Base-by-base conservation (phyloP, 2,113 vertebrate species). In the Butorides virescens region DNA sequence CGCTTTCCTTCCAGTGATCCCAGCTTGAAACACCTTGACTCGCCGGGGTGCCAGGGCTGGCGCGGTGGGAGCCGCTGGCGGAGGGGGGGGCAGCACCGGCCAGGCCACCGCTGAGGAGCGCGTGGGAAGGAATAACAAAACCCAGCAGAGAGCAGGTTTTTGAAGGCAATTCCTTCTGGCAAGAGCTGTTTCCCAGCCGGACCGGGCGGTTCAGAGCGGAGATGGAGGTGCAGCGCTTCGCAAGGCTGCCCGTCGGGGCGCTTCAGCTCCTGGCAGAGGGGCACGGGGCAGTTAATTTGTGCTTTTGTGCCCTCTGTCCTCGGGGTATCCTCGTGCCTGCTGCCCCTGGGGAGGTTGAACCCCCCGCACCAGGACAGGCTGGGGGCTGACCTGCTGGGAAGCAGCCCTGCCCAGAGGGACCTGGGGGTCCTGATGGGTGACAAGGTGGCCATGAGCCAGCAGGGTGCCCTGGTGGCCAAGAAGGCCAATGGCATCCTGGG, bases 151-250 rank as follows among this genome's bases (percentile, higher is more conserved):
- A 86, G 16, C 6, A 25, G 58, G 4, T 4, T 52, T 36, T 21
- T 30, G 80, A 47, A 66, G 46, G 10, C 50, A 4, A 7, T 5
- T 2, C 46, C 29, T 11, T 9, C 32, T 3, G 8, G 53, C 12
- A 17, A 36, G 29, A 74, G 76, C 49, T 17, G 71, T 36, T 62
- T 17, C 76, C 66, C 10, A 1, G 65, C 46, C 9, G 70, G 50
- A 22, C 5, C 1, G 9, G 27, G 36, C 3, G 5, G 3, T 8
- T 70, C 22, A 2, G 79, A 37, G 56, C 42, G 0, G 2, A 49
- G 78, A 17, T 10, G 3, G 3, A 46, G 53, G 20, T 4, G 25
- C 12, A 5, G 4, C 11, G 4, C 25, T n/a, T 8, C 3, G 34
- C 65, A 21, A 9, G 29, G 65, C 53, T 47, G 53, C 71, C 29